Percentiles rank a stretch among this genome's conserved stretches.
These are phyloP conservation scores for Asobara japonica DNA, from an alignment of 1,140 invertebrate genomes.

Conservation along the genomic window DNA sequence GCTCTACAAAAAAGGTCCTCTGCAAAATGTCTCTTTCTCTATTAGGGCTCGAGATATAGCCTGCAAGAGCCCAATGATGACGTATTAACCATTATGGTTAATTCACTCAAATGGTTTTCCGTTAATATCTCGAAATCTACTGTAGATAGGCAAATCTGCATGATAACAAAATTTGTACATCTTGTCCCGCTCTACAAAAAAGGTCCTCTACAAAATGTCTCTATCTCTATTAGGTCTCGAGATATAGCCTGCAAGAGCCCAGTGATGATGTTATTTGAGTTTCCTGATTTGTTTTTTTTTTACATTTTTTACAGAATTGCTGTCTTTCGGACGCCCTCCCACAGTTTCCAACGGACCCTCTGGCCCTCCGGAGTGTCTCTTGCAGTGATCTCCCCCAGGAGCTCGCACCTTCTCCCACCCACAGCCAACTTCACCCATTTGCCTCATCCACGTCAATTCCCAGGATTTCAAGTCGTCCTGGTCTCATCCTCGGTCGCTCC, in stretches of 20 bases:
- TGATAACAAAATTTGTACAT: constrained; percentile 20
- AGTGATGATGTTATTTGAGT: too few relatives aligned
- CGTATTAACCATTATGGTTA: too few relatives aligned
- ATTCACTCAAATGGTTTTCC: too few relatives aligned
- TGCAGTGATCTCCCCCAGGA: constrained; percentile 59
- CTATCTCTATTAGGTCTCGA: too few relatives aligned
- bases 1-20: too few relatives aligned
- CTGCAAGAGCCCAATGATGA: too few relatives aligned
- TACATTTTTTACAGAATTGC: constrained; percentile 71
- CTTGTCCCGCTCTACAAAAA: constrained; percentile 16
- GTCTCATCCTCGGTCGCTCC: constrained; percentile 61
- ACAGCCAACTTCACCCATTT: constrained; percentile 46
- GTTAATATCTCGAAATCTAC: too few relatives aligned
- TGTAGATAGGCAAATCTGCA: too few relatives aligned
- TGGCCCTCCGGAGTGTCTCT: constrained; percentile 58
- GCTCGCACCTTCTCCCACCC: constrained; percentile 35
- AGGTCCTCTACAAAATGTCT: background rate
- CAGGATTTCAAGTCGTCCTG: constrained; percentile 54
- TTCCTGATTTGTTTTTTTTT: too few relatives aligned
- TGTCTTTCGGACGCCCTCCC: constrained; percentile 77
- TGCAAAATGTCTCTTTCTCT: too few relatives aligned
- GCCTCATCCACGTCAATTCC: constrained; percentile 51
- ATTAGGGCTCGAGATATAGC: too few relatives aligned
- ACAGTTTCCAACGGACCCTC: constrained; percentile 44
- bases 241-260: too few relatives aligned